Percentiles rank a stretch among this genome's conserved stretches.
Conservation (phyloP, 2,113 vertebrate species). For the Poeciliopsis turrubarensis region DNA sequence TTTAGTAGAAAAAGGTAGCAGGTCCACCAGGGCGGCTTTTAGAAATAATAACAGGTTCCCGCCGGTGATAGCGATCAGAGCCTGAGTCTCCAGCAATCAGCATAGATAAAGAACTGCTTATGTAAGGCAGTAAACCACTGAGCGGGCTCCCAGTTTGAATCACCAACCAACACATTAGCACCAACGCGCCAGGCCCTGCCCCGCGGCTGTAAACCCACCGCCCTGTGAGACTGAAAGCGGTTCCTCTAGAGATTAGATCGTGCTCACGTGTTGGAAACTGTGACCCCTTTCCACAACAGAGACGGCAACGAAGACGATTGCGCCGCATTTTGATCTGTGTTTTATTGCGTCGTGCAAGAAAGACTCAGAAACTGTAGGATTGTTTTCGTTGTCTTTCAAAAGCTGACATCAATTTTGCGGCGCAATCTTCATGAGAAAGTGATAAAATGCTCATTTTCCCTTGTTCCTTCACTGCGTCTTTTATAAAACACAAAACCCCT, state of each 20-base stretch:
- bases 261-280: background rate
- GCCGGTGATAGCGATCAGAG: background rate
- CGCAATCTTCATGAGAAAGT: too few relatives aligned
- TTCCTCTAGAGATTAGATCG: background rate
- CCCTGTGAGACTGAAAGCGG: background rate
- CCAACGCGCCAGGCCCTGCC: background rate
- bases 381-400: too few relatives aligned
- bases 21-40: background rate
- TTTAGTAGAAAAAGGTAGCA: background rate
- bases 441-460: too few relatives aligned
- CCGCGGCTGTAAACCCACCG: background rate
- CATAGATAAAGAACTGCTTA: conserved; percentile 51
- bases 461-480: background rate
- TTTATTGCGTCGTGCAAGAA: background rate
- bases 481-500: background rate
- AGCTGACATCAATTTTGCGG: too few relatives aligned
- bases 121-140: conserved; percentile 13
- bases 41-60: background rate
- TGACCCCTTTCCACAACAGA: background rate
- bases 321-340: background rate
- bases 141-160: conserved; percentile 14
- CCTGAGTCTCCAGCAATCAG: background rate
- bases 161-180: conserved; percentile 6
- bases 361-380: background rate
- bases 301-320: too few relatives aligned